Evolutionary conservation across 1,140 invertebrate genomes (phyloP), one percentile per base, ranked within the genome.

Genomic region (Eriosoma lanigerum): DNA sequence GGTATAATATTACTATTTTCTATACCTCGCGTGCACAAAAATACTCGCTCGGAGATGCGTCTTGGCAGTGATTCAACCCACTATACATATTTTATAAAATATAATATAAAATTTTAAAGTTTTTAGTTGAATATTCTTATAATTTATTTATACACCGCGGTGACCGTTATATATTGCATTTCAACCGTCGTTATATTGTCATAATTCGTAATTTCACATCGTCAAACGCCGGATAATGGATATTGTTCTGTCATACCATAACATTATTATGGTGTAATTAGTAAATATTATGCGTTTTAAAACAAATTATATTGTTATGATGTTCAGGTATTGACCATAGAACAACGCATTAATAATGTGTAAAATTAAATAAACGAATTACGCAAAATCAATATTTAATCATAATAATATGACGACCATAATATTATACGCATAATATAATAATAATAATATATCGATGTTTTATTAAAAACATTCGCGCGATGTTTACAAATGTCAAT

Each of bases 151-250:
- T 17, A 24, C 1, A 4, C 3, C 5, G 15, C 24, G 29, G 9
- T 2, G 12, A 46, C 64, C n/a, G 38, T 15, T 68, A 44, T 46
- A n/a, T n/a, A n/a, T n/a, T n/a, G n/a, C n/a, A n/a, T n/a, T n/a
- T n/a, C n/a, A 21, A 68, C 21, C 64, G 0, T 68, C 32, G 46
- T 68, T 68, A 68, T 68, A 46, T n/a, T 12, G 64, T 68, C 64
- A 24, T 44, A 68, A 68, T 21, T 68, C 38, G 38, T 68, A 6
- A n/a, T 32, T 21, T 48, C 46, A 44, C 38, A 66, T n/a, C 38
- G 12, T 10, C 1, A 6, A 68, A 13, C 4, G 38, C 19, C n/a
- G 46, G 10, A 38, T 8, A 8, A 38, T 38, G 32, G 4, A 48
- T 48, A 8, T 13, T 48, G 13, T 13, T 6, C 13, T 48, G 13